A percentile compares a stretch with the other conserved stretches of the same genome.
Evolutionary conservation across 2,797 vertebrate species (phyloP).

Genomic region (Arctocebus calabarensis): DNA sequence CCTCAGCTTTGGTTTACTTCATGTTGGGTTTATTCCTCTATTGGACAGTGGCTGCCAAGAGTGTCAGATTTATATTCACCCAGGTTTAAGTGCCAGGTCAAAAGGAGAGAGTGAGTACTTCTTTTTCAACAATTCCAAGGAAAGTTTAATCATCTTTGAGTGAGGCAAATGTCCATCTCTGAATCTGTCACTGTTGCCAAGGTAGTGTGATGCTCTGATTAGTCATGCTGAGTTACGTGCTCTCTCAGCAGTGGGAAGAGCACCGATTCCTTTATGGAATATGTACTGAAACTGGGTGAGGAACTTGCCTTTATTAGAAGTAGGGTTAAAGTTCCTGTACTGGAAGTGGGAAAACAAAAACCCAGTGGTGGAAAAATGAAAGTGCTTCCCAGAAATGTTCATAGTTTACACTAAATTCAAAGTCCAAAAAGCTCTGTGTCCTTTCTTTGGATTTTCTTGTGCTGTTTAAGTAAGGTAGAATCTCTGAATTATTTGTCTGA

Average conservation of each 20-base stretch:
- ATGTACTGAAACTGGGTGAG: background rate
- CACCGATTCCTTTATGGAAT: background rate
- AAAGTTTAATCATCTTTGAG: background rate
- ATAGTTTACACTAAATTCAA: conserved; percentile 29
- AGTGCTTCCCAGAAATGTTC: conserved; percentile 9
- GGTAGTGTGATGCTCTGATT: background rate
- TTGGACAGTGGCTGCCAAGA: background rate
- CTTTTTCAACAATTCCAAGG: background rate
- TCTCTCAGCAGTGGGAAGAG: background rate
- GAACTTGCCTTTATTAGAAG: background rate
- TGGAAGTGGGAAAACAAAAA: background rate
- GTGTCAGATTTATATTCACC: background rate
- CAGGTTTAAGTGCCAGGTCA: background rate
- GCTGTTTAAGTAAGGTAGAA: background rate
- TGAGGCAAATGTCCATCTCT: background rate
- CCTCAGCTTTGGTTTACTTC: background rate
- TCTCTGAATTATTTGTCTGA: conserved; percentile 41
- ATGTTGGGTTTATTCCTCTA: background rate
- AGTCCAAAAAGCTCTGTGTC: conserved; percentile 12
- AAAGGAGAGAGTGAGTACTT: background rate
- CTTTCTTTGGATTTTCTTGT: conserved; percentile 44
- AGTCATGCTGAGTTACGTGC: background rate
- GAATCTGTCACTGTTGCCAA: background rate
- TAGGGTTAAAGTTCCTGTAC: background rate
- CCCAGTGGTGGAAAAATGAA: background rate